A percentile compares a stretch with the other conserved stretches of the same genome.
Conservation (phyloP, 30 jellyfish, hydroid and myxozoan genomes). For the Aurelia aurita region DNA sequence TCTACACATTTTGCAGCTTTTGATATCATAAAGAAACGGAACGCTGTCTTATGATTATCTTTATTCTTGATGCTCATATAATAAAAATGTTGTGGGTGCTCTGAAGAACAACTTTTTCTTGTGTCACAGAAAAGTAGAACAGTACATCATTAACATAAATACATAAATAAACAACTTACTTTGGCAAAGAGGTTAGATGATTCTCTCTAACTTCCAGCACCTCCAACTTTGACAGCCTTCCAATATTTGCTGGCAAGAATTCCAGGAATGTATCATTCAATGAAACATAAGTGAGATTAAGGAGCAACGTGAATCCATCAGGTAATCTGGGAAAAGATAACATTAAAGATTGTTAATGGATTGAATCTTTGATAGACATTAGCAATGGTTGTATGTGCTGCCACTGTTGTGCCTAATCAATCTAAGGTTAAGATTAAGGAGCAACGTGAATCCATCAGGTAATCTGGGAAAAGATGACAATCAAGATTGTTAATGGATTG, state of each 20-base stretch:
- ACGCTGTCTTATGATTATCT: too few relatives aligned
- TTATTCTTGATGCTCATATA: too few relatives aligned
- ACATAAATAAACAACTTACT: slow-evolving; percentile 82
- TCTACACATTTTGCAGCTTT: too few relatives aligned
- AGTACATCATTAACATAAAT: too few relatives aligned
- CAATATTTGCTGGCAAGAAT: slow-evolving; percentile 96
- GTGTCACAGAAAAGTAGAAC: too few relatives aligned
- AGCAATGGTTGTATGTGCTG: too few relatives aligned
- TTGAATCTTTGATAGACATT: too few relatives aligned
- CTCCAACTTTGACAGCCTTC: slow-evolving; percentile 89
- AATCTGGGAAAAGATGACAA: slow-evolving; percentile 43
- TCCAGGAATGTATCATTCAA: slow-evolving; percentile 96
- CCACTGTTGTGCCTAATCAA: too few relatives aligned
- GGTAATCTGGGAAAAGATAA: slow-evolving; percentile 71
- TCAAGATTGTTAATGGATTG: not conserved
- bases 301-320: slow-evolving; percentile 96
- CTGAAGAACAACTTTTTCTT: too few relatives aligned
- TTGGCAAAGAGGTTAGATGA: slow-evolving; percentile 94
- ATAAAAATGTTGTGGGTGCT: too few relatives aligned
- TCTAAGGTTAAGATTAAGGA: slow-evolving; percentile 79
- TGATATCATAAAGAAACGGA: too few relatives aligned
- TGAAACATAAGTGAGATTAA: slow-evolving; percentile 88
- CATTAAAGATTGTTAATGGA: not conserved
- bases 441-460: slow-evolving; percentile 98
- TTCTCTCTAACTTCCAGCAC: slow-evolving; percentile 97